phyloP scores from a whole-genome alignment of 1,140 invertebrate genomes.

The Macrobrachium nipponense region DNA sequence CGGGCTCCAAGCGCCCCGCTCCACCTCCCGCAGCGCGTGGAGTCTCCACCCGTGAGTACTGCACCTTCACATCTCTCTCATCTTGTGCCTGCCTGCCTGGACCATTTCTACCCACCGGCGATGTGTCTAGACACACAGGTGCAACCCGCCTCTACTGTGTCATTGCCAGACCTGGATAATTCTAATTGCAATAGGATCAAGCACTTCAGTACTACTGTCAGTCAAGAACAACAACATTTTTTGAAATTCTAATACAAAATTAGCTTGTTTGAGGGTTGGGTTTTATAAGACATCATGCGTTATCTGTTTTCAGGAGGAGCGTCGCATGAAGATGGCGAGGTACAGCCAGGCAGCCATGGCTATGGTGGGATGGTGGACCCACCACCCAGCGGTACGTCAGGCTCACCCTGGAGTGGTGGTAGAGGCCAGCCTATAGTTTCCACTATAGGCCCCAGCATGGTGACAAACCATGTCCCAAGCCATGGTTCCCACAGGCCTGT shows the following conservation, averaged over 20 bases:
- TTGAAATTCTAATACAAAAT: constrained; percentile 52
- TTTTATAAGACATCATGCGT: constrained; percentile 45
- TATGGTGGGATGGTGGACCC: constrained; percentile 41
- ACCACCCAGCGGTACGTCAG: constrained; percentile 36
- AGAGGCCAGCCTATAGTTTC: constrained; percentile 55
- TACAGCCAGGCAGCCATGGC: constrained; percentile 48
- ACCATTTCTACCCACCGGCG: constrained; percentile 61
- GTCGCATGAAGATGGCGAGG: constrained; percentile 57
- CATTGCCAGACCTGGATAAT: constrained; percentile 60
- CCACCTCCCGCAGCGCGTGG: constrained; percentile 59
- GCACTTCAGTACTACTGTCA: constrained; percentile 51
- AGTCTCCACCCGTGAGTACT: constrained; percentile 62
- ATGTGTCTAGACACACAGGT: constrained; percentile 62
- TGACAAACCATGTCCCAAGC: constrained; percentile 52
- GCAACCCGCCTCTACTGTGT: constrained; percentile 61
- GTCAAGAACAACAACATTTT: constrained; percentile 49
- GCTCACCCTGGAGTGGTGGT: constrained; percentile 55
- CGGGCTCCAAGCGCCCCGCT: constrained; percentile 59
- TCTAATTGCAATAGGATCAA: constrained; percentile 57
- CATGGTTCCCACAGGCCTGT: constrained; percentile 47
- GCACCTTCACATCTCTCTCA: constrained; percentile 61
- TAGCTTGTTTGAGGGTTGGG: constrained; percentile 33
- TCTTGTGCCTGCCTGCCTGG: constrained; percentile 62
- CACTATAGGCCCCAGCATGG: constrained; percentile 53
- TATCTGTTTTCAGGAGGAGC: constrained; percentile 54